A percentile compares a stretch with the other conserved stretches of the same genome.
Conservation (phyloP, 2,797 vertebrate genomes). For the Pseudopleuronectes americanus region DNA sequence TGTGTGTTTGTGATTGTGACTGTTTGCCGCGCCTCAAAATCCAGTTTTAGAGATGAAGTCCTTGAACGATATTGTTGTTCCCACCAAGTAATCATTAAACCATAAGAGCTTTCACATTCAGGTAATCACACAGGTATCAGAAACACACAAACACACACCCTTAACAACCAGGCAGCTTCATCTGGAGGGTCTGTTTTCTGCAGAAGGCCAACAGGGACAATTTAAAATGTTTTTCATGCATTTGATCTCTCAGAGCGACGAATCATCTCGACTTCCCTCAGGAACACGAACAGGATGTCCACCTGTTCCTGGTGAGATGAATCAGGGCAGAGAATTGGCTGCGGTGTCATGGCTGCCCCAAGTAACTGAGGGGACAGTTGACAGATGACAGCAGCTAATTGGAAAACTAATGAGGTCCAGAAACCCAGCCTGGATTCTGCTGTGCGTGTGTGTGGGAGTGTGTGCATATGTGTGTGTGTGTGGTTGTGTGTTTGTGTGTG, state of each 20-base stretch:
- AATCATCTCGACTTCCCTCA: slow-evolving; percentile 20
- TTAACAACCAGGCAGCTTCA: not conserved
- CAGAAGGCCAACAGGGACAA: no score
- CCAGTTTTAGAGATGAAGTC: slow-evolving; percentile 1
- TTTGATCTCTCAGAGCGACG: slow-evolving; percentile 17
- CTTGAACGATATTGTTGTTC: not conserved
- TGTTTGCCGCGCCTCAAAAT: slow-evolving; percentile 1
- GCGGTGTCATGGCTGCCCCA: slow-evolving; percentile 55
- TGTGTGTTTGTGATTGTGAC: not conserved
- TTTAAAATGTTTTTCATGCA: not conserved
- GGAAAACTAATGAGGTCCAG: slow-evolving; percentile 81
- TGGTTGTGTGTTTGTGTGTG: slow-evolving; percentile 29
- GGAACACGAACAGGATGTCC: slow-evolving; percentile 50
- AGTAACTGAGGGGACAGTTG: slow-evolving; percentile 63
- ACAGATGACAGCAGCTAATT: slow-evolving; percentile 79
- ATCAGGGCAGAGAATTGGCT: slow-evolving; percentile 64
- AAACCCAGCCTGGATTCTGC: slow-evolving; percentile 67
- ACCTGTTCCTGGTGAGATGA: slow-evolving; percentile 73
- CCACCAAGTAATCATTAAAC: slow-evolving; percentile 6
- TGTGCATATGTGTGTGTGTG: slow-evolving; percentile 21
- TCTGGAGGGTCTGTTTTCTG: no score
- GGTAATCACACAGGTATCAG: not conserved
- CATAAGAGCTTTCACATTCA: not conserved
- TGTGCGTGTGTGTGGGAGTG: slow-evolving; percentile 31
- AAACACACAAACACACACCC: not conserved